Percentiles rank a stretch among this genome's conserved stretches.
phyloP scores from a whole-genome alignment of 2,797 vertebrate species.

The Pachyuromys duprasi region DNA sequence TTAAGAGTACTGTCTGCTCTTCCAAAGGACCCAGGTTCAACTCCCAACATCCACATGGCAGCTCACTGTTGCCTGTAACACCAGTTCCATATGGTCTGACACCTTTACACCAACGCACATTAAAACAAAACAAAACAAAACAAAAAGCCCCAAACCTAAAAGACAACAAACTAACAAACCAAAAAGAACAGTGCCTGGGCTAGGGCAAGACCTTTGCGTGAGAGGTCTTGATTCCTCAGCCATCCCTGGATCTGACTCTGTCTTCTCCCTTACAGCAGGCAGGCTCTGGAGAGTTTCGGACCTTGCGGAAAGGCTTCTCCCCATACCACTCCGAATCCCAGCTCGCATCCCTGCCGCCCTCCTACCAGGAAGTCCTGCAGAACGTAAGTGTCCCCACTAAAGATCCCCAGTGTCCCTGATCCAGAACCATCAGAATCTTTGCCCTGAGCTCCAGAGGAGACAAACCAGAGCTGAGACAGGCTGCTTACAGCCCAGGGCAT shows the following conservation, averaged over 20 bases:
- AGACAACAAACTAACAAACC: too few relatives aligned
- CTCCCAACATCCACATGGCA: too few relatives aligned
- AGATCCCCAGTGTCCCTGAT: rapidly evolving
- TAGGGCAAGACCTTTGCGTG: neutral
- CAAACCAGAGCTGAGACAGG: neutral
- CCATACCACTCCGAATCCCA: conserved; percentile 97
- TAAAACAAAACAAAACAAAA: too few relatives aligned
- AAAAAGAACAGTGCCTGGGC: too few relatives aligned
- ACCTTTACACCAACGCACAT: too few relatives aligned
- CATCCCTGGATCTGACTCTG: neutral
- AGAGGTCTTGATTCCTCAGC: neutral
- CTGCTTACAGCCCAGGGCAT: neutral
- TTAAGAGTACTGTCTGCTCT: too few relatives aligned
- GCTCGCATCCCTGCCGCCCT: conserved; percentile 93
- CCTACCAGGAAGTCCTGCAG: conserved; percentile 94
- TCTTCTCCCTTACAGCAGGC: conserved; percentile 87
- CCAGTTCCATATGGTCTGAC: too few relatives aligned
- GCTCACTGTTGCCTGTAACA: too few relatives aligned
- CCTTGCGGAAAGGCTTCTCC: conserved; percentile 94
- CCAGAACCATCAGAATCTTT: rapidly evolving
- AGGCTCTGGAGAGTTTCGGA: conserved; percentile 93
- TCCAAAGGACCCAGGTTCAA: too few relatives aligned
- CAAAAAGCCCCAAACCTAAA: too few relatives aligned
- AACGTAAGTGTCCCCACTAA: conserved; percentile 89
- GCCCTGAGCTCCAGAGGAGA: neutral